Percentiles rank a stretch among this genome's conserved stretches.
Evolutionary conservation across 1,140 invertebrate species (phyloP).

Genomic region (Gryllus bimaculatus): DNA sequence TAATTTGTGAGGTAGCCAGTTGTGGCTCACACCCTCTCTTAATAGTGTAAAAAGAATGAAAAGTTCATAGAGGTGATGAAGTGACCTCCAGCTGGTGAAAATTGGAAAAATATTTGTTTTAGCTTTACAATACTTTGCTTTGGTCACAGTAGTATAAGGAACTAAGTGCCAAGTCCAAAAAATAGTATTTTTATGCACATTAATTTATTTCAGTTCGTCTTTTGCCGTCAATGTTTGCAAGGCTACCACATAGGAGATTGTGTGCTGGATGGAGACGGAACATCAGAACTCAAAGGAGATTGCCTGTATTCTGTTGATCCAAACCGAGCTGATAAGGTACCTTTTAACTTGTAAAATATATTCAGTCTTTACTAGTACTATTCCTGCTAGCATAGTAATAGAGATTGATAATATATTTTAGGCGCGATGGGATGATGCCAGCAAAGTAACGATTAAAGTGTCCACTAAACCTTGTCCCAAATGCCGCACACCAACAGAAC

Average conservation of each 20-base stretch:
- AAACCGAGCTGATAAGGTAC: slow-evolving; percentile 41
- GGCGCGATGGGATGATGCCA: slow-evolving; percentile 70
- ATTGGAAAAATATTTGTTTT: too few species aligned
- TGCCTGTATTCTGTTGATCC: slow-evolving; percentile 53
- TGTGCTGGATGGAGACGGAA: slow-evolving; percentile 33
- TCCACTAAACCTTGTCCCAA: slow-evolving; percentile 81
- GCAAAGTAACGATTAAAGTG: slow-evolving; percentile 61
- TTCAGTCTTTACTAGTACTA: too few species aligned
- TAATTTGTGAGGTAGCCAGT: too few species aligned
- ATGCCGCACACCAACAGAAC: slow-evolving; percentile 76
- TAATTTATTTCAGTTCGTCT: slow-evolving; percentile 54
- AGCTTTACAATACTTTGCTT: too few species aligned
- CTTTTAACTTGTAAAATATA: not conserved
- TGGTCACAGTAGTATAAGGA: too few species aligned
- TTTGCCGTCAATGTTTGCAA: slow-evolving; percentile 69
- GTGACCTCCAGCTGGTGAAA: too few species aligned
- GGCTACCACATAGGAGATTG: slow-evolving; percentile 73
- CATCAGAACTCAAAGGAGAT: slow-evolving; percentile 27
- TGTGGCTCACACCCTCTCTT: too few species aligned
- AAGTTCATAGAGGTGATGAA: too few species aligned
- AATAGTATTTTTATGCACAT: too few species aligned
- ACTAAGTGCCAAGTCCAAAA: too few species aligned
- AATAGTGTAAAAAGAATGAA: too few species aligned
- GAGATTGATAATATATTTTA: slow-evolving; percentile 30
- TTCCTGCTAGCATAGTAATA: too few species aligned